Evolutionary conservation across 1,140 invertebrate genomes (phyloP), one percentile per base, ranked within the genome.

Genomic region (Lasaia peninsularis): DNA sequence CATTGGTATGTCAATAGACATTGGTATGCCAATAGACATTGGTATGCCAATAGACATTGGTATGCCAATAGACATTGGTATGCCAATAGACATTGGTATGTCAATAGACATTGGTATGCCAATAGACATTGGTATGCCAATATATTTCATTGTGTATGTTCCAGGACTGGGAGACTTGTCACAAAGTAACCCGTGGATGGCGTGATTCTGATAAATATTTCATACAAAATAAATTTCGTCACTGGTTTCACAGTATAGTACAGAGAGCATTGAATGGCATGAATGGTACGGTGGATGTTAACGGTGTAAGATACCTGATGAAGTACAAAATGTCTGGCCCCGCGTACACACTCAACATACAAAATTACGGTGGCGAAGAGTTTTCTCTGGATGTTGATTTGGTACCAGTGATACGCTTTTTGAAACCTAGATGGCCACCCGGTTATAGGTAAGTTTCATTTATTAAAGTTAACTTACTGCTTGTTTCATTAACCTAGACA

Each of bases 401-500:
- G 33, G 90, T 89, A 28, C 89, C 90, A 0, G 84, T 82, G 8
- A 75, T 91, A 33, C 68, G 73, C 59, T 91, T 91, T 55, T 64
- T 64, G n/a, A 58, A 52, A 4, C 59, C 72, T 4, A 58, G 77
- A 1, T 79, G 72, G 73, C 80, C 80, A 2, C 40, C 68, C 14
- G 80, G 79, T 1, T 83, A 82, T 56, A 81, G 69, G 78, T 81
- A 49, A 52, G 33, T 34, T 32, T 51, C 16, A 2, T 37, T 11
- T 37, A 12, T n/a, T 12, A 8, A 8, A 16, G 12, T 28, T 0
- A 0, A 28, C 5, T 5, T 28, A 28, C 1, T 6, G 4, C 24
- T 2, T 2, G 5, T 24, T 24, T 24, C 2, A 6, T 28, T 28
- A 28, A 28, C 5, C 8, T 28, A 7, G 1, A 4, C 4, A 24